Conservation (phyloP, 2,797 vertebrate genomes). For the Buphagus erythrorhynchus region DNA sequence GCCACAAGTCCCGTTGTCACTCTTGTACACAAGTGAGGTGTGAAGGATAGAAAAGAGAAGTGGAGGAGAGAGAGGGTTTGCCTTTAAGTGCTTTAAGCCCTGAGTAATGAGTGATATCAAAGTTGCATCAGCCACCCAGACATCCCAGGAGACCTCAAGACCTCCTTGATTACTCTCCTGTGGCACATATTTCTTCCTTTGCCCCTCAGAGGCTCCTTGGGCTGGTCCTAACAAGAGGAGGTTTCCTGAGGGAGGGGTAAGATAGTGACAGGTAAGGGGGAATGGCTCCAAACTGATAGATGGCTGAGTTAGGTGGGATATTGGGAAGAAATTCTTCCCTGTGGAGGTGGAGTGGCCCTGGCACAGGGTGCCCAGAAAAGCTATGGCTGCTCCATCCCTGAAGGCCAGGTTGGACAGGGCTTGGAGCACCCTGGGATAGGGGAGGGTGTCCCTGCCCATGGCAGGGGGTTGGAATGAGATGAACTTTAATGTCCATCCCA, state of each 20-base stretch:
- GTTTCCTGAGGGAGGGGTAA: not conserved
- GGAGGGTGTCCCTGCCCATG: not conserved
- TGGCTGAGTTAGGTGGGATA: not conserved
- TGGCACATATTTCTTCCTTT: not conserved
- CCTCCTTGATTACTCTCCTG: not conserved
- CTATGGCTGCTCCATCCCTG: not conserved
- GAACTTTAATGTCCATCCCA: not conserved
- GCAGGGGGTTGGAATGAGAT: not conserved
- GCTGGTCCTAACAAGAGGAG: not conserved
- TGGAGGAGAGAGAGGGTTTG: not conserved
- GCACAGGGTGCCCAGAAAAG: not conserved
- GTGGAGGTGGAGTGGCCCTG: not conserved
- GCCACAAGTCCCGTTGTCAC: not conserved
- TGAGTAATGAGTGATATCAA: not conserved
- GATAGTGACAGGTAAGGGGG: not conserved
- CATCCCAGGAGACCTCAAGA: not conserved
- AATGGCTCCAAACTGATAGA: not conserved
- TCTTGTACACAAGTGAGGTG: not conserved
- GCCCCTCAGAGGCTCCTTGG: not conserved
- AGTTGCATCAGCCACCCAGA: not conserved
- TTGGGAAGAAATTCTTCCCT: not conserved
- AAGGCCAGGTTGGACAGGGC: accelerated
- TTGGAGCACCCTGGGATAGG: not conserved
- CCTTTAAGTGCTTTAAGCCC: not conserved
- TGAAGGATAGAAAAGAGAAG: not conserved